Base-by-base conservation (phyloP, 2,797 vertebrate species). In the Sebastes elongatus region DNA sequence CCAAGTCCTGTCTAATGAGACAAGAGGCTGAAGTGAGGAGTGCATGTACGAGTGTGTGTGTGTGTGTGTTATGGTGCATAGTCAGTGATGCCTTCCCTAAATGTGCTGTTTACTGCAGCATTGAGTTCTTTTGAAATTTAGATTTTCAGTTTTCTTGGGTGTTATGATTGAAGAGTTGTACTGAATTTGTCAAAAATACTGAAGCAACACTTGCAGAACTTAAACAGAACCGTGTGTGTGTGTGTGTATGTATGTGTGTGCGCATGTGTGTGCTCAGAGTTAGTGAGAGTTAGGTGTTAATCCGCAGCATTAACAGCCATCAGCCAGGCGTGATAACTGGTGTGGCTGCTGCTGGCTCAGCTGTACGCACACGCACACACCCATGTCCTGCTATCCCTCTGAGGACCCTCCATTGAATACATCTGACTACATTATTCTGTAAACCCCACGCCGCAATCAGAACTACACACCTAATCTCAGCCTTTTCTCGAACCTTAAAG, bases 301-400 rank as follows among this genome's bases (percentile, higher is more conserved):
- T 95, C 94, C 86, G 20, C 76, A 80, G 89, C 91, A 92, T 95
- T 95, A 94, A 92, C 85, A 76, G 82, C 86, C 86, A 88, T 89
- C 88, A 93, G 91, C 91, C 93, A 95, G 88, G 90, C 92, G 91
- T 95, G 94, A 91, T 93, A 88, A 90, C 90, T 86, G 82, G 82
- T 73, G 65, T 76, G 76, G 81, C 89, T 92, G 86, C 82, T 94
- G 93, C 93, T 95, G 92, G 91, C 93, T 96, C 94, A 95, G 94
- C 94, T 92, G 73, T 72, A 82, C 42, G 65, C 76, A 75, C 25
- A 25, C 53, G 23, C 77, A 68, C 64, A 74, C 75, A 65, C 67
- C 13, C 35, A 55, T 74, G 52, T 53, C 18, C 38, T 56, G 33
- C 64, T 74, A 25, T 76, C 16, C 42, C 61, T 69, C 60, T 70